These are phyloP conservation scores for Argyresthia albistria DNA, from an alignment of 2,888 invertebrate genomes.

Conservation along the genomic window DNA sequence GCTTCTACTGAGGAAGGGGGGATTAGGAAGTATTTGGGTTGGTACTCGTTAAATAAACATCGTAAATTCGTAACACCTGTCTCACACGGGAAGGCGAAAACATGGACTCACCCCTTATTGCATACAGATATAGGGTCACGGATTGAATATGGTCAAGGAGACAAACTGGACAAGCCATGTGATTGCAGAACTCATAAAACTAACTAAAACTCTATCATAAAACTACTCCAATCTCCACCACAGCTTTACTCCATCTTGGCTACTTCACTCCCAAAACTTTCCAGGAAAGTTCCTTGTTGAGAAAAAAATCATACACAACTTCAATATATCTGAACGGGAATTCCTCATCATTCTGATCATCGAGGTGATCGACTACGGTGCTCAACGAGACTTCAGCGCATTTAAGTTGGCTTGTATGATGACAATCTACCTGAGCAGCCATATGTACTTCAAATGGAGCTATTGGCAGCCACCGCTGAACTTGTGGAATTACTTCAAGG, in stretches of 20 bases:
- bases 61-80: no score
- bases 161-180: no score
- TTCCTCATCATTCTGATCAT: slow-evolving; percentile 34
- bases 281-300: slow-evolving; percentile 35
- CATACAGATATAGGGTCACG: no score
- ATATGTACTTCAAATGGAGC: slow-evolving; percentile 46
- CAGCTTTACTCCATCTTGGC: no score
- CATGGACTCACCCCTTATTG: no score
- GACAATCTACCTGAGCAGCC: slow-evolving; percentile 41
- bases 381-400: slow-evolving; percentile 38
- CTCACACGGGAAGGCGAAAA: no score
- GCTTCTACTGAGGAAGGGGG: slow-evolving; percentile 25
- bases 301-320: slow-evolving; percentile 36
- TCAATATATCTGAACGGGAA: slow-evolving; percentile 34
- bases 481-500: slow-evolving; percentile 52
- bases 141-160: no score
- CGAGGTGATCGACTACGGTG: slow-evolving; percentile 45
- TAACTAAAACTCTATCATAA: no score
- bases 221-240: no score
- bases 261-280: slow-evolving; percentile 4
- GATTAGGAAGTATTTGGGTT: slow-evolving; percentile 33
- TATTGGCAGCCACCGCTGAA: slow-evolving; percentile 42
- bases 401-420: slow-evolving; percentile 39
- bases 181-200: no score
- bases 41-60: slow-evolving; percentile 2